Evolutionary conservation across 2,888 invertebrate species (phyloP), one percentile per base, ranked within the genome.

Genomic region (Prionchulus punctatus): DNA sequence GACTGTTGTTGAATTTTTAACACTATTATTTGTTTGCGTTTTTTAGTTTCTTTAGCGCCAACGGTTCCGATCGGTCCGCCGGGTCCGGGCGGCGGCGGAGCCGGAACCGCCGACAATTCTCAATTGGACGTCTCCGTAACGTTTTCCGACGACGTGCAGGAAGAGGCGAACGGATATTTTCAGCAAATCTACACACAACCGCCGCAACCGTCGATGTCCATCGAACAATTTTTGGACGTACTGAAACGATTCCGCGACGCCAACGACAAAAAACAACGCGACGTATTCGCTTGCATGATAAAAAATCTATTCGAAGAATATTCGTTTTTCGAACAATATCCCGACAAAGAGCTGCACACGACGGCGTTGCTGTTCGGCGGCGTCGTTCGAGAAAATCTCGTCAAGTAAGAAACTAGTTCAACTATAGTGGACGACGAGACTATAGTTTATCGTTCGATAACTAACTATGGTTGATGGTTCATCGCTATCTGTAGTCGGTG

Each of bases 361-460:
- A 98, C 98, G 0, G 96, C 96, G 1, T 90, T 92, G 68, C 77
- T 98, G 1, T 98, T 98, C 72, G 98, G 98, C 43, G 98, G 96
- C 23, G 66, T 70, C 30, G 68, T 70, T 31, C 61, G 68, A 2
- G 70, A 70, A 56, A 63, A 60, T 27, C 65, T 70, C 27, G 64
- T 70, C 30, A 58, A 57, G 62, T 66, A 55, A 30, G 52, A 21
- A n/a, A n/a, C n/a, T n/a, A n/a, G n/a, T n/a, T n/a, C n/a, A n/a
- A n/a, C n/a, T n/a, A n/a, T n/a, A n/a, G n/a, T n/a, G n/a, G n/a
- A n/a, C n/a, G n/a, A n/a, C n/a, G n/a, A n/a, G n/a, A n/a, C n/a
- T n/a, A n/a, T n/a, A n/a, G n/a, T n/a, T n/a, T n/a, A n/a, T n/a
- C n/a, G n/a, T n/a, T n/a, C n/a, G n/a, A n/a, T n/a, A n/a, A n/a